Evolutionary conservation across 2,797 vertebrate species (phyloP), one percentile per base, ranked within the genome.

Genomic region (Petrocephalus schoutedeni): DNA sequence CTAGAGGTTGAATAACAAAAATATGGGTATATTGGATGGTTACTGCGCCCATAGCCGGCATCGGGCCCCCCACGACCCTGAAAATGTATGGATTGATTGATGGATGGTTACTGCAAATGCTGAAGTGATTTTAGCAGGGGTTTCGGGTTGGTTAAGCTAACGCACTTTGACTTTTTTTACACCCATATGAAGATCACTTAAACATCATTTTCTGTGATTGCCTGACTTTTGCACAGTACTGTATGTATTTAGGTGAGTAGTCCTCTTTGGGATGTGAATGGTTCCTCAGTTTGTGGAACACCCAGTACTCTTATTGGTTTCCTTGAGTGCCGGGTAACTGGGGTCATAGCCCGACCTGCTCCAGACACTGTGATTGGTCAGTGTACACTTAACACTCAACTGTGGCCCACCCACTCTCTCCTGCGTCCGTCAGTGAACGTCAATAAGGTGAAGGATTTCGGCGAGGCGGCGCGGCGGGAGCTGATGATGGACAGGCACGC

Each of bases 361-460:
- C 28, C 10, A 28, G 23, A 14, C 12, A 14, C 56, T 57, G 4
- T 41, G 56, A 77, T 77, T 45, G 36, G 71, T 77, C 71, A n/a
- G 71, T 0, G 36, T 80, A 10, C 10, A 9, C 67, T 2, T 36
- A 19, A 41, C 28, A 19, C 64, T 14, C 5, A 14, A 12, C 61
- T 32, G 64, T 67, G 5, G 64, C 14, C 67, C 14, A 32, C 5
- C 32, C 32, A 36, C 5, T 19, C 28, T 14, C 64, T 36, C 67
- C 74, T 80, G 19, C 3, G 74, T 16, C 41, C 8, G 1, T 49
- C 41, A 99, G 98, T 99, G 16, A 99, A 99, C 0, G 98, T 99
- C 88, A 99, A 99, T 92, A 99, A 98, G 92, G 97, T 99, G 87
- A 99, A 98, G 89, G 98, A 99, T 92, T 99, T 99, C 0, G 98